A percentile compares a stretch with the other conserved stretches of the same genome.
Conservation (phyloP, 1,140 invertebrate species). For the Mercenaria mercenaria region DNA sequence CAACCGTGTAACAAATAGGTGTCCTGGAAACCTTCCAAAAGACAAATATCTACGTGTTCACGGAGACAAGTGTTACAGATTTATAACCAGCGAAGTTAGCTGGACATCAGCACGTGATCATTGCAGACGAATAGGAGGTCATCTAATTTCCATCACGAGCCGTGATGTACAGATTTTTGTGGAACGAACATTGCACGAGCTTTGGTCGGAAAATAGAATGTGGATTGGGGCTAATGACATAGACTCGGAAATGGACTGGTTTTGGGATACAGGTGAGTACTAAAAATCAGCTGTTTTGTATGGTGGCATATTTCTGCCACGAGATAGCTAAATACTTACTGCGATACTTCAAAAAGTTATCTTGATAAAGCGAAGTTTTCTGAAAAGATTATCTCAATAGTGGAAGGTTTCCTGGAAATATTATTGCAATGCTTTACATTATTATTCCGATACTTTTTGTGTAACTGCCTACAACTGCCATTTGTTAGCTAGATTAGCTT, state of each 20-base stretch:
- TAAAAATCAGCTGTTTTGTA: neutral
- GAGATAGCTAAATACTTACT: too few species aligned
- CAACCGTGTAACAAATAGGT: neutral
- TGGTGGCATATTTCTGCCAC: too few species aligned
- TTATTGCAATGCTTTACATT: too few species aligned
- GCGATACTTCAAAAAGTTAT: too few species aligned
- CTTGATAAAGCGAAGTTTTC: too few species aligned
- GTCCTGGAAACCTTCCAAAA: neutral
- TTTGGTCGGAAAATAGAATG: constrained; percentile 30
- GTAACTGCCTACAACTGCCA: too few species aligned
- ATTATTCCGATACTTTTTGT: too few species aligned
- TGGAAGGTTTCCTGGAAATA: too few species aligned
- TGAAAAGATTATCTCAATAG: too few species aligned
- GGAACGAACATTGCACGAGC: neutral
- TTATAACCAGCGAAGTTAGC: neutral
- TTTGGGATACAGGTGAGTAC: constrained; percentile 36
- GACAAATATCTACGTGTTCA: constrained; percentile 5
- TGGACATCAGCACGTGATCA: neutral
- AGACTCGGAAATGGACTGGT: constrained; percentile 26
- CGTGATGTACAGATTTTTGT: constrained; percentile 13
- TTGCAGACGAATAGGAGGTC: neutral
- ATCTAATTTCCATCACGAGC: neutral
- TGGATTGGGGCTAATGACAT: constrained; percentile 51
- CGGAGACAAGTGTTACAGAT: constrained; percentile 32
- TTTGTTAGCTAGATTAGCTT: too few species aligned